Percentiles rank a stretch among this genome's conserved stretches.
phyloP scores from a whole-genome alignment of 2,797 vertebrate genomes.

The Hydrocynus forskahlii region DNA sequence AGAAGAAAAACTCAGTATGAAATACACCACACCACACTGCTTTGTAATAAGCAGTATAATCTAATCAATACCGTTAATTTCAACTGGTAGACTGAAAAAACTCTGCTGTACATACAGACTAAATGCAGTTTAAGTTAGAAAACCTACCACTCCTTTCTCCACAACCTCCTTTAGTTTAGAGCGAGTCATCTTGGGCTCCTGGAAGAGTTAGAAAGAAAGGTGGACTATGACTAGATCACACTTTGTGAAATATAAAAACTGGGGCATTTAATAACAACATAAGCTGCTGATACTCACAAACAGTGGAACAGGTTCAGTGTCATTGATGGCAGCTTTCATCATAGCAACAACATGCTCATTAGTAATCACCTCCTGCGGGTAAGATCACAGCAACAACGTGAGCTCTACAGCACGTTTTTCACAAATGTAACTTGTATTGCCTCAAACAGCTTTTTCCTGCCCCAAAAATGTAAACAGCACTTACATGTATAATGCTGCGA shows the following conservation, averaged over 20 bases:
- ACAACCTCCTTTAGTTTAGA: slow-evolving; percentile 96
- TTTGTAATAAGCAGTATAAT: no score
- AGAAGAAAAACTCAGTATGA: no score
- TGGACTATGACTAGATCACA: background rate
- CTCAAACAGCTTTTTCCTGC: no score
- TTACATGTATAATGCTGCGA: slow-evolving; percentile 92
- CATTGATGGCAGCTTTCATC: slow-evolving; percentile 98
- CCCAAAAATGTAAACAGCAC: slow-evolving; percentile 57
- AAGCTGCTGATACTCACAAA: slow-evolving; percentile 84
- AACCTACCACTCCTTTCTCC: slow-evolving; percentile 93
- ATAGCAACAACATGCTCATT: slow-evolving; percentile 98
- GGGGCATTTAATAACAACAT: background rate
- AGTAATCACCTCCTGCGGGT: slow-evolving; percentile 92
- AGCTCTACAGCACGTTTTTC: background rate
- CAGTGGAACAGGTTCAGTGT: slow-evolving; percentile 87
- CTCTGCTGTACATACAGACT: no score
- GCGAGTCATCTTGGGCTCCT: slow-evolving; percentile 98
- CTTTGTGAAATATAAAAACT: background rate
- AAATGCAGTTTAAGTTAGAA: background rate
- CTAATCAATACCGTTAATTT: no score
- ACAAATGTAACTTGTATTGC: background rate
- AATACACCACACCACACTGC: no score
- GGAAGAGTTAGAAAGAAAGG: background rate
- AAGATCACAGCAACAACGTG: background rate
- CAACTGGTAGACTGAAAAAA: no score